Conservation (phyloP, 2,888 invertebrate species). For the Pyrrhia umbra region DNA sequence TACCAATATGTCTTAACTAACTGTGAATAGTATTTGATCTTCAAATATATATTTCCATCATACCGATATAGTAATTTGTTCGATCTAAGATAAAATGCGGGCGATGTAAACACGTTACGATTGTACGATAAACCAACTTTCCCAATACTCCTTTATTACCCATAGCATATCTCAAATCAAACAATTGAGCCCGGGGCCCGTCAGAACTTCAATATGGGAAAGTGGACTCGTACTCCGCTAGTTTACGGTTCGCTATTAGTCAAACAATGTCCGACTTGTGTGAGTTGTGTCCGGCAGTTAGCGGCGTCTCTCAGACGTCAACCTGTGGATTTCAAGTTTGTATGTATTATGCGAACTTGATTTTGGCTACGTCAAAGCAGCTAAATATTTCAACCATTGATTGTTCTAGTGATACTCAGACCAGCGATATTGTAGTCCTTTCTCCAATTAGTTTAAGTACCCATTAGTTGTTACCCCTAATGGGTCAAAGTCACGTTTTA, state of each 20-base stretch:
- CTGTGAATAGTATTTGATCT: slow-evolving; percentile 11
- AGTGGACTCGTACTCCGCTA: slow-evolving; percentile 61
- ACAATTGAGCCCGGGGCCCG: slow-evolving; percentile 64
- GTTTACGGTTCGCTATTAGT: slow-evolving; percentile 77
- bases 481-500: too few relatives aligned
- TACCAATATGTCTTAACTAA: slow-evolving; percentile 30
- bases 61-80: slow-evolving; percentile 56
- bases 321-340: slow-evolving; percentile 49
- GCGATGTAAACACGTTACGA: slow-evolving; percentile 50
- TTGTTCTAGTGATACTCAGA: too few relatives aligned
- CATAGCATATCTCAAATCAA: slow-evolving; percentile 67
- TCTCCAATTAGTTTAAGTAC: not conserved
- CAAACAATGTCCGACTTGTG: slow-evolving; percentile 79
- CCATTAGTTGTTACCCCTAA: too few relatives aligned
- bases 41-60: slow-evolving; percentile 51
- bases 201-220: slow-evolving; percentile 78
- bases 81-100: slow-evolving; percentile 53
- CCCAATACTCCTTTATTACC: slow-evolving; percentile 62
- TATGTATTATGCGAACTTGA: slow-evolving; percentile 6
- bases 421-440: not conserved
- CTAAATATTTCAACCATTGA: not conserved
- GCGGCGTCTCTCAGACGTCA: slow-evolving; percentile 61
- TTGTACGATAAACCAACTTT: slow-evolving; percentile 58
- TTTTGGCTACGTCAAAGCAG: slow-evolving; percentile 8
- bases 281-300: slow-evolving; percentile 69